Conservation (phyloP, 2,888 invertebrate genomes). For the Pachycephus smyrnensis region DNA sequence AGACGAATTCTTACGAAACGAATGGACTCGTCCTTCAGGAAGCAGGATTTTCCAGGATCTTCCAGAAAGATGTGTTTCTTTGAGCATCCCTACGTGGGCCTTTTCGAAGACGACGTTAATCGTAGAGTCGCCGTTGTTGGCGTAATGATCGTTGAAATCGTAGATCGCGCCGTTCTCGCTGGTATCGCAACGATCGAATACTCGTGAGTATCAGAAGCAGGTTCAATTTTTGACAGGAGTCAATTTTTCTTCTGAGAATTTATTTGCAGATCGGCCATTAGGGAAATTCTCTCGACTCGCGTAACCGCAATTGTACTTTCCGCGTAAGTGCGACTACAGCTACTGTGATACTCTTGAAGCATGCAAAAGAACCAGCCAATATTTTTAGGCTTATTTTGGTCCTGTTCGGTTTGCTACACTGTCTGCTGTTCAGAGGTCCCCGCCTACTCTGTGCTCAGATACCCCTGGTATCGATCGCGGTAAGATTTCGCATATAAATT, state of each 20-base stretch:
- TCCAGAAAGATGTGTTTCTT: slow-evolving; percentile 8
- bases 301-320: slow-evolving; percentile 1
- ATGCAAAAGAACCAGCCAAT: too few species aligned
- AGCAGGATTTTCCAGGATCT: too few species aligned
- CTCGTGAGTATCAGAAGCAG: slow-evolving; percentile 15
- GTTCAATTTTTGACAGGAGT: background rate
- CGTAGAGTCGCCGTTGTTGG: slow-evolving; percentile 20
- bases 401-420: background rate
- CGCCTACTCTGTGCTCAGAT: slow-evolving; percentile 21
- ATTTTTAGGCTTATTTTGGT: too few species aligned
- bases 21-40: too few species aligned
- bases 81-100: slow-evolving; percentile 27
- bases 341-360: too few species aligned
- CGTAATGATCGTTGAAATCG: slow-evolving; percentile 17
- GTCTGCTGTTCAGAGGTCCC: slow-evolving; percentile 15
- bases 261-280: background rate
- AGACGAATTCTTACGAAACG: slow-evolving; percentile 4
- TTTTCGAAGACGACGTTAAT: slow-evolving; percentile 25
- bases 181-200: slow-evolving; percentile 27
- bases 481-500: slow-evolving; percentile 1
- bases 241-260: too few species aligned
- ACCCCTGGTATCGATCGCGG: slow-evolving; percentile 15
- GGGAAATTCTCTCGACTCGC: slow-evolving; percentile 2
- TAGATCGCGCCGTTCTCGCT: slow-evolving; percentile 24
- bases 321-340: background rate